Base-by-base conservation (phyloP, 2,888 invertebrate species). In the Pyralis farinalis region DNA sequence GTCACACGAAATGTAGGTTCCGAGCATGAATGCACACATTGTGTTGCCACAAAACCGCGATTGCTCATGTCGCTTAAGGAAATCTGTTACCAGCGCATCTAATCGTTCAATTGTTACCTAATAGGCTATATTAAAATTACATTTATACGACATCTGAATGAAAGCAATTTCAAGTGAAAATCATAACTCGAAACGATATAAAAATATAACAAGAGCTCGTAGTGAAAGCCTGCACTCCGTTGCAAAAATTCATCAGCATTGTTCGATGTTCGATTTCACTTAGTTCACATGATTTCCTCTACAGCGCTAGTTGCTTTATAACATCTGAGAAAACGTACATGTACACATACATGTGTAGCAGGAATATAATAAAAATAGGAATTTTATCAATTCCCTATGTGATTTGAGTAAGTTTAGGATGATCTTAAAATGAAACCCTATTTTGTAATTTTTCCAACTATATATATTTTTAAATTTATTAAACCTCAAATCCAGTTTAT, bases 271-370 rank as follows among this genome's bases (percentile, higher is more conserved):
- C 62, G 76, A 76, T 83, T 80, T 81, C 80, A 74, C 80, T 78
- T 57, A 51, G 78, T 82, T 84, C 84, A 68, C 84, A 82, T 78
- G 76, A 78, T 82, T 79, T 80, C 67, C 67, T 70, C 43, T 40
- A 47, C 47, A 47, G 55, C 34, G 36, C 32, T 37, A 37, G n/a
- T n/a, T n/a, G 22, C 27, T 33, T 12, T 28, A 16, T 33, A 32
- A 9, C 27, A 6, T 28, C 33, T 39, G 20, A 28, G 39, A 39
- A 39, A 12, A 28, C 25, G 7, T n/a, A 11, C n/a, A n/a, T 22
- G 20, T 40, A n/a, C 27, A 22, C 31, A 25, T 11, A 20, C 12
- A 16, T n/a, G n/a, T n/a, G n/a, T n/a, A n/a, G n/a, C n/a, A n/a
- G n/a, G n/a, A n/a, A n/a, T n/a, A n/a, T n/a, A n/a, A n/a, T n/a